Conservation (phyloP, 2,888 invertebrate species). For the Drosophila phalerata region DNA sequence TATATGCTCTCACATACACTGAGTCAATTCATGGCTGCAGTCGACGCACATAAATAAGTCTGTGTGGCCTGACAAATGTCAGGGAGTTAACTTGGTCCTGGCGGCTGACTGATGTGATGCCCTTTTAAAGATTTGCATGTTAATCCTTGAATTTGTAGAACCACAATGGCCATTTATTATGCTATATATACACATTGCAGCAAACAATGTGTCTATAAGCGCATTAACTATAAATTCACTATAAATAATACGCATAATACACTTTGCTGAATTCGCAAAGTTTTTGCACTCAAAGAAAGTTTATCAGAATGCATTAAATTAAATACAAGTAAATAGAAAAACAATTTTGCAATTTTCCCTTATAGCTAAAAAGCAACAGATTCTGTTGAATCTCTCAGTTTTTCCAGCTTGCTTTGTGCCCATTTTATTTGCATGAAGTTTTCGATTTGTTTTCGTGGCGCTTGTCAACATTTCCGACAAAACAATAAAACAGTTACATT, state of each 20-base stretch:
- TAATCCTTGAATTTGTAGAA: conserved; percentile 8
- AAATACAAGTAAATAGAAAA: conserved; percentile 65
- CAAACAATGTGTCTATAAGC: conserved; percentile 14
- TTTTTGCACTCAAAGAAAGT: conserved; percentile 55
- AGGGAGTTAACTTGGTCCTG: conserved; percentile 17
- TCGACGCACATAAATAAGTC: conserved; percentile 76
- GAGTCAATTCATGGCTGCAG: conserved; percentile 75
- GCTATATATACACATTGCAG: conserved; percentile 1
- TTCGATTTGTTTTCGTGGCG: conserved; percentile 72
- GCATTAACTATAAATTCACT: conserved; percentile 33
- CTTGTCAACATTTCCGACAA: conserved; percentile 70
- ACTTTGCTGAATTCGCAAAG: conserved; percentile 24
- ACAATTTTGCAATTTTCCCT: conserved; percentile 42
- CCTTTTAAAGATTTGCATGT: conserved; percentile 15
- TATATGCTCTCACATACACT: conserved; percentile 46
- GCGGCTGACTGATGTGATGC: conserved; percentile 55
- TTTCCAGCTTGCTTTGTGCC: conserved; percentile 44
- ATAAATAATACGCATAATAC: conserved; percentile 32
- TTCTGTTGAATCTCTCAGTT: conserved; percentile 33
- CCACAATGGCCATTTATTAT: conserved; percentile 27
- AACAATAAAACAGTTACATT: conserved; percentile 43
- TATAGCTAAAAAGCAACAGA: conserved; percentile 45
- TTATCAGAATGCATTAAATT: conserved; percentile 68
- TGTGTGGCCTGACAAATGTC: conserved; percentile 51
- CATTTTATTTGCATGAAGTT: conserved; percentile 71